Conservation (phyloP, 2,888 invertebrate species). For the Omphaloscelis lunosa region DNA sequence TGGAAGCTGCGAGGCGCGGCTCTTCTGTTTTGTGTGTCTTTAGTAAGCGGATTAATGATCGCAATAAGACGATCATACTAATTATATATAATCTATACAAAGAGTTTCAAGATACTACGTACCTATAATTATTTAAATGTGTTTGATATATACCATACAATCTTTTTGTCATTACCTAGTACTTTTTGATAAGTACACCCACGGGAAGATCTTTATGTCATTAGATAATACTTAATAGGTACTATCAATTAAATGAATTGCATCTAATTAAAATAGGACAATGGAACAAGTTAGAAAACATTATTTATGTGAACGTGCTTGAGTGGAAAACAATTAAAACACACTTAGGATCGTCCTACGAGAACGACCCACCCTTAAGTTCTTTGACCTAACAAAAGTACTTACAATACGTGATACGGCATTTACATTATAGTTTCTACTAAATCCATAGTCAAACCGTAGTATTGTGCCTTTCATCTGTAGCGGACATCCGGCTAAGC, state of each 20-base stretch:
- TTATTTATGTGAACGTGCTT: background rate
- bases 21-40: background rate
- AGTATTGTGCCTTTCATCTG: conserved; percentile 45
- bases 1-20: background rate
- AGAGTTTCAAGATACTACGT: too few relatives aligned
- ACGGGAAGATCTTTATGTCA: conserved; percentile 8
- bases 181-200: background rate
- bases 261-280: conserved; percentile 12
- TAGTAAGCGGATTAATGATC: background rate
- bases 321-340: background rate
- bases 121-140: too few relatives aligned
- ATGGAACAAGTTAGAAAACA: background rate
- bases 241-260: conserved; percentile 6
- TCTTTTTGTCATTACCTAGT: background rate
- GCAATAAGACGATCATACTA: background rate
- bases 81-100: background rate
- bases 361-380: background rate
- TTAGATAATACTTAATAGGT: background rate
- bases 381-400: conserved; percentile 13
- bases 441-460: conserved; percentile 27
- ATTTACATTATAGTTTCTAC: conserved; percentile 42
- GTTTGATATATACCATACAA: background rate
- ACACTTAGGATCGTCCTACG: background rate
- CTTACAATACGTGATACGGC: conserved; percentile 47
- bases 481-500: conserved; percentile 63